Evolutionary conservation across 2,113 vertebrate species (phyloP), one percentile per base, ranked within the genome.

Genomic region (Hippolais icterina): DNA sequence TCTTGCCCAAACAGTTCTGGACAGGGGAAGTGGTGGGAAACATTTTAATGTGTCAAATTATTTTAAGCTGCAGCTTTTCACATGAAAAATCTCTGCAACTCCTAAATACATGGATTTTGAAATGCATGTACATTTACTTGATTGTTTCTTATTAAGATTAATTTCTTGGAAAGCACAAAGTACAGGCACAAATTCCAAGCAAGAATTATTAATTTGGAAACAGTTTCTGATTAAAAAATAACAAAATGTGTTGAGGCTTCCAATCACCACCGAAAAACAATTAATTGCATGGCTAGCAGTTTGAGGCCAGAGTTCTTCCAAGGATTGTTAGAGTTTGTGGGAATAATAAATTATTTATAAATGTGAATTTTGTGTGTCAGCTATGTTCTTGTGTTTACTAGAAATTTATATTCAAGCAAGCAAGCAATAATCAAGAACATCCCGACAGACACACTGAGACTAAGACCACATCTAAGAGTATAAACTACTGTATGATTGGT

Each of bases 251-350:
- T 57, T 77, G 70, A 93, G 79, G 46, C 24, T 81, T 94, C 70
- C 85, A 92, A 46, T 95, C 91, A 87, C 31, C 35, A 72, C 25
- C 68, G 69, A 94, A 95, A 96, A 81, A 65, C 69, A 97, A 97
- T 96, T 96, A 97, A 85, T 76, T 97, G 74, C 88, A 92, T 93
- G 80, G 78, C 75, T 95, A 90, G 64, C 59, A 83, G 47, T 68
- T 94, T 83, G 59, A 91, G 78, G 93, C 69, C 77, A 83, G 52
- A 90, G 82, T 93, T 93, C 89, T 94, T 94, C 92, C 54, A 90
- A 76, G 31, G 59, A 75, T 86, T 83, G 18, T 33, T 86, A 81
- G 87, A 93, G 83, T 65, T 59, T 92, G 27, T 74, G 13, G 41
- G 47, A 54, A 42, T 86, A 92, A 94, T 54, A 79, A 71, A 46